Evolutionary conservation across 1,140 invertebrate genomes (phyloP).

Genomic region (Orchesella cincta): DNA sequence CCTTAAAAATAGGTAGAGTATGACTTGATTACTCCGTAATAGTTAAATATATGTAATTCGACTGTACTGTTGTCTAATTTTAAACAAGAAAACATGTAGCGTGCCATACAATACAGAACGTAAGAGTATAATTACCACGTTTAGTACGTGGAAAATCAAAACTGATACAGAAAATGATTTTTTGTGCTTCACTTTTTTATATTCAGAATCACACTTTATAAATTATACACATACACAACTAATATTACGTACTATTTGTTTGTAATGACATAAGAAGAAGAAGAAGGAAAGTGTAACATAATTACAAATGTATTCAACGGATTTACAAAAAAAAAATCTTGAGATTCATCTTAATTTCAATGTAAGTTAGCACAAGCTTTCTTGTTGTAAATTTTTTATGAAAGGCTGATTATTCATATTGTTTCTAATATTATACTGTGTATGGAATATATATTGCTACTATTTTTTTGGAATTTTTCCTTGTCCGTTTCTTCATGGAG

Average conservation of each 20-base stretch:
- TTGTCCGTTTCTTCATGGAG: neutral
- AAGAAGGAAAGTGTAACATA: neutral
- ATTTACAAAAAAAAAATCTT: neutral
- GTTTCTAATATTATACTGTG: neutral
- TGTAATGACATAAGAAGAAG: neutral
- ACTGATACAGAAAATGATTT: too few relatives aligned
- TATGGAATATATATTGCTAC: neutral
- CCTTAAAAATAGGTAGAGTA: too few relatives aligned
- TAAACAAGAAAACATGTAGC: neutral
- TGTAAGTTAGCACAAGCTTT: neutral
- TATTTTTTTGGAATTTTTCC: neutral
- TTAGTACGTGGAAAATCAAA: too few relatives aligned
- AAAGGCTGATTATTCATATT: conserved; percentile 15
- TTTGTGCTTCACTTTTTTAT: too few relatives aligned
- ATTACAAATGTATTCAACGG: neutral
- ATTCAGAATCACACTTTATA: neutral
- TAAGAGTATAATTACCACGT: too few relatives aligned
- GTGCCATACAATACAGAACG: neutral
- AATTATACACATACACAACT: neutral
- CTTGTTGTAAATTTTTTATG: neutral
- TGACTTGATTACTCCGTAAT: too few relatives aligned
- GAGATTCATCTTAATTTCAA: neutral
- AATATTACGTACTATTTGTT: neutral
- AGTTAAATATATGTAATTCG: neutral
- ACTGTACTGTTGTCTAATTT: neutral